phyloP scores from a whole-genome alignment of 2,888 invertebrate genomes.

The Limnephilus marmoratus region DNA sequence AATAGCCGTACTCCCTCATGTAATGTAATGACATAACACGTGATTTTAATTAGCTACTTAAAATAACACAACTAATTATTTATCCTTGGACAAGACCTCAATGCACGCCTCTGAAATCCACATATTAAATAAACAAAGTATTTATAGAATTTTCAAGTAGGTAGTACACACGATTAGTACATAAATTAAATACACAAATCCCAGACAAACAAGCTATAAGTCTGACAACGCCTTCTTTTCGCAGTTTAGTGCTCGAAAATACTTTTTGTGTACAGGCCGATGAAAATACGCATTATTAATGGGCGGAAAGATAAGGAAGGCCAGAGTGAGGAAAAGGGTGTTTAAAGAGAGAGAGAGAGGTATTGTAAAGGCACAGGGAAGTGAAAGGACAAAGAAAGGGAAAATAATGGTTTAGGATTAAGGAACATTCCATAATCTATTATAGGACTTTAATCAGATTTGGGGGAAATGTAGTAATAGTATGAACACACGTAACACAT shows the following conservation, averaged over 20 bases:
- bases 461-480: background rate
- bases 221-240: background rate
- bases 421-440: background rate
- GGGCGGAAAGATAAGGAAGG: background rate
- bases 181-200: background rate
- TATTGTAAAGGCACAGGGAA: background rate
- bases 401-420: background rate
- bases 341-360: background rate
- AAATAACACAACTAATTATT: too few species aligned
- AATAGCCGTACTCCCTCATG: too few species aligned
- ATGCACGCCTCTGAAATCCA: background rate
- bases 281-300: background rate
- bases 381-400: background rate
- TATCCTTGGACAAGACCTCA: background rate
- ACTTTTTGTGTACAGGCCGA: background rate
- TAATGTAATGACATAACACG: too few species aligned
- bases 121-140: background rate
- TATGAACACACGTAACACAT: background rate
- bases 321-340: background rate
- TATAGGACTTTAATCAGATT: background rate
- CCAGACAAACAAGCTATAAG: background rate
- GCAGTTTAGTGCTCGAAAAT: background rate
- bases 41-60: too few species aligned
- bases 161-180: background rate
- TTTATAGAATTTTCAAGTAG: background rate